phyloP scores from a whole-genome alignment of 2,888 invertebrate genomes.

The Netelia fuscicornis region DNA sequence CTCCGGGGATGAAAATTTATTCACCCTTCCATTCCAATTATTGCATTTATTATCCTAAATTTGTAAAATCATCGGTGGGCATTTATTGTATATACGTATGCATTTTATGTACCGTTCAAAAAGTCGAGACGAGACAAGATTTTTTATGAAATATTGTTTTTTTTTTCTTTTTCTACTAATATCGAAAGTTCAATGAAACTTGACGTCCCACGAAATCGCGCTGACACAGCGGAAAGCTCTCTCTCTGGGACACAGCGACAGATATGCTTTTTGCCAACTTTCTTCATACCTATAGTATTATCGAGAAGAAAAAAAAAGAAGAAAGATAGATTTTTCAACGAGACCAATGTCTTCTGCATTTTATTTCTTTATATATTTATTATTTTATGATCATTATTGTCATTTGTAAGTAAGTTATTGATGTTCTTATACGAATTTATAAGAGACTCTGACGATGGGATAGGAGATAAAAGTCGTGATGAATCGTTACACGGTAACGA shows the following conservation, averaged over 20 bases:
- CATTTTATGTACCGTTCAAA: too few species aligned
- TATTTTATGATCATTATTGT: constrained; percentile 32
- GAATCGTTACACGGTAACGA: constrained; percentile 42
- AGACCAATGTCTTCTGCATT: constrained; percentile 30
- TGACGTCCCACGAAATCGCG: constrained; percentile 4
- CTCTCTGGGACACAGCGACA: neutral
- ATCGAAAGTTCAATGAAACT: constrained; percentile 18
- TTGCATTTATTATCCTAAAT: constrained; percentile 67
- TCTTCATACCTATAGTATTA: constrained; percentile 66
- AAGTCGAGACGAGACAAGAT: constrained; percentile 14
- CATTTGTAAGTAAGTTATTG: constrained; percentile 42
- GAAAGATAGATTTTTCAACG: constrained; percentile 14
- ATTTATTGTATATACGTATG: constrained; percentile 14
- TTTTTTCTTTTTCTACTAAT: constrained; percentile 13
- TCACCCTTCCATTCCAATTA: constrained; percentile 65
- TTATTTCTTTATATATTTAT: constrained; percentile 52
- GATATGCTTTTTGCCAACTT: constrained; percentile 52
- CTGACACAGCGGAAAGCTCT: neutral
- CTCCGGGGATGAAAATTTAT: constrained; percentile 43
- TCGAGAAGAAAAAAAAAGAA: constrained; percentile 35
- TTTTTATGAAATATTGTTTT: constrained; percentile 13
- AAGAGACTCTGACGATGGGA: constrained; percentile 7
- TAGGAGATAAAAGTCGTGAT: neutral
- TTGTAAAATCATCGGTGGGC: constrained; percentile 35
- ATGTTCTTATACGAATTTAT: constrained; percentile 36